A percentile compares a stretch with the other conserved stretches of the same genome.
Conservation (phyloP, 1,140 invertebrate species). For the Chionoecetes opilio region DNA sequence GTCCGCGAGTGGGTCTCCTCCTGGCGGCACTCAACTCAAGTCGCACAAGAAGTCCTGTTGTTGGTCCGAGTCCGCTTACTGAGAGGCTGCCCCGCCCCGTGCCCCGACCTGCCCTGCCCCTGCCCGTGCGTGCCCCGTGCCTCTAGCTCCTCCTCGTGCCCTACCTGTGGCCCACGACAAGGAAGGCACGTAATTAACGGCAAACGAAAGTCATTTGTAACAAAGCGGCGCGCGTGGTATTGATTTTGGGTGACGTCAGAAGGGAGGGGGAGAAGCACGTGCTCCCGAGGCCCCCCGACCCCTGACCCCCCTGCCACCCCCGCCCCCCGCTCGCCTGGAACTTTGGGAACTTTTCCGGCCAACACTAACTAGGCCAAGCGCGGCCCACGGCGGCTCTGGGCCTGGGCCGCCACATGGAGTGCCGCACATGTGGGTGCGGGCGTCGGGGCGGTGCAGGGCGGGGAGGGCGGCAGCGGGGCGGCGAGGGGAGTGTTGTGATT, state of each 20-base stretch:
- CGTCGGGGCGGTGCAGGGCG: neutral
- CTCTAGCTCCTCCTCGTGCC: neutral
- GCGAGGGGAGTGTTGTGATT: conserved; percentile 44
- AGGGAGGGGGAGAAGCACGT: conserved; percentile 58
- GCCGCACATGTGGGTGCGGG: neutral
- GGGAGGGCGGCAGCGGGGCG: neutral
- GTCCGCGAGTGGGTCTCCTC: neutral
- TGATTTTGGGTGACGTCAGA: conserved; percentile 60
- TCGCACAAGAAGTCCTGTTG: conserved; percentile 60
- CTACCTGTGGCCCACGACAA: neutral
- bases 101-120: neutral
- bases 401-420: neutral
- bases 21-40: conserved; percentile 39
- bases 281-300: neutral
- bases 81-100: neutral
- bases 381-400: neutral
- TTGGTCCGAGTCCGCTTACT: conserved; percentile 10
- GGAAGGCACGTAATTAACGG: neutral
- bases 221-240: conserved; percentile 52
- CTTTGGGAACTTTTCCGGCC: conserved; percentile 57
- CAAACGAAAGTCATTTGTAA: neutral
- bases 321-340: conserved; percentile 33
- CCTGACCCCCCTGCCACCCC: neutral
- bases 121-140: neutral
- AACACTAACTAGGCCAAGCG: conserved; percentile 50